A percentile compares a stretch with the other conserved stretches of the same genome.
phyloP scores from a whole-genome alignment of 2,888 invertebrate genomes.

The Ashinkailepas kermadecensis region DNA sequence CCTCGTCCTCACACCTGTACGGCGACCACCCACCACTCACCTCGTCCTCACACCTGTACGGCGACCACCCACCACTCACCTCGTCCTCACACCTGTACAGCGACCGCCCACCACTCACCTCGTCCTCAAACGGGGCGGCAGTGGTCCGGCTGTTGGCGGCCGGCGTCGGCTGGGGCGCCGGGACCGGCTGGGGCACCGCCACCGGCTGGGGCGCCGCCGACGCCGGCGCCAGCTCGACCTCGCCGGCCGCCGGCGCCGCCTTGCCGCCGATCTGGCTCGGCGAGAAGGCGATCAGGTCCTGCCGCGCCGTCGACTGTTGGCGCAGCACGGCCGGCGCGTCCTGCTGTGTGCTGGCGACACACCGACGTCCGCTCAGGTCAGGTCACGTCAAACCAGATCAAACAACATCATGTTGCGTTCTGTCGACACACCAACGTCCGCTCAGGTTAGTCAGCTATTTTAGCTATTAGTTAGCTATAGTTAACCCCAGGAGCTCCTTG shows the following conservation, averaged over 20 bases:
- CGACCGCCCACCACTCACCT: not conserved
- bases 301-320: not conserved
- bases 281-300: slow-evolving; percentile 17
- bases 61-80: too few relatives aligned
- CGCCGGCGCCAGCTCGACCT: not conserved
- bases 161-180: not conserved
- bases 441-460: too few relatives aligned
- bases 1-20: too few relatives aligned
- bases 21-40: too few relatives aligned
- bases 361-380: too few relatives aligned
- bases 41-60: too few relatives aligned
- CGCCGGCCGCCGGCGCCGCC: not conserved
- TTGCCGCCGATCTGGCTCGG: not conserved
- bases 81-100: not conserved
- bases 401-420: too few relatives aligned
- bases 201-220: not conserved
- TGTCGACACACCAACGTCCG: too few relatives aligned
- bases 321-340: not conserved
- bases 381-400: too few relatives aligned
- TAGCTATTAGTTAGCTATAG: too few relatives aligned
- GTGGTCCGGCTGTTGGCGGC: not conserved
- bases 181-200: not conserved
- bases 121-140: not conserved
- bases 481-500: too few relatives aligned
- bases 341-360: not conserved